Conservation (phyloP, 2,797 vertebrate species). For the Diplodus puntazzo region DNA sequence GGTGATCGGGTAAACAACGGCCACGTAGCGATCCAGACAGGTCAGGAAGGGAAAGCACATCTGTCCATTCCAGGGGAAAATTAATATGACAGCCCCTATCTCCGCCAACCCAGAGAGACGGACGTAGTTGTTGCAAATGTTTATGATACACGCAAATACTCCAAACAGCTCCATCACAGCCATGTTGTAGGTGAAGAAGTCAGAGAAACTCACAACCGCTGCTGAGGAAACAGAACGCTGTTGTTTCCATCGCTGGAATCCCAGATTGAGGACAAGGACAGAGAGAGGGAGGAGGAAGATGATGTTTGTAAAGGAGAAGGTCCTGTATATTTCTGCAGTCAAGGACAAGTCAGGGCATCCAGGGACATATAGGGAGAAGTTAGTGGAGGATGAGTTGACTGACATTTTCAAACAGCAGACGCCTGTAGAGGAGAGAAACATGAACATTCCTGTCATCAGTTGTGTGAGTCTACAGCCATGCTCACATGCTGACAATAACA, state of each 20-base stretch:
- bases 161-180: slow-evolving; percentile 1
- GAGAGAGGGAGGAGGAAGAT: not conserved
- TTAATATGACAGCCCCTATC: rapidly evolving
- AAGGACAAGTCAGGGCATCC: not conserved
- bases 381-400: not conserved
- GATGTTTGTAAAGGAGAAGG: not conserved
- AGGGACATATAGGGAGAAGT: not conserved
- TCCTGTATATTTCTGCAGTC: rapidly evolving
- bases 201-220: not conserved
- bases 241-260: slow-evolving; percentile 2
- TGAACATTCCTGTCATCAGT: too few species aligned
- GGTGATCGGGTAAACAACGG: slow-evolving; percentile 33
- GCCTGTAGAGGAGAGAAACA: not conserved
- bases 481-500: too few species aligned
- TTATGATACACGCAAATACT: rapidly evolving
- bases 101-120: rapidly evolving
- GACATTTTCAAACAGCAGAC: not conserved
- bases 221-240: not conserved
- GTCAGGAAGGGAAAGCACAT: slow-evolving; percentile 2
- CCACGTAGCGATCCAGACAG: slow-evolving; percentile 39
- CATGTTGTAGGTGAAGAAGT: slow-evolving; percentile 36
- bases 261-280: slow-evolving; percentile 4
- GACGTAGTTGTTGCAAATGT: rapidly evolving
- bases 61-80: not conserved
- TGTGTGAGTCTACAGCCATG: too few species aligned